A percentile compares a stretch with the other conserved stretches of the same genome.
Evolutionary conservation across 2,113 vertebrate genomes (phyloP).

Genomic region (Mustela lutreola): DNA sequence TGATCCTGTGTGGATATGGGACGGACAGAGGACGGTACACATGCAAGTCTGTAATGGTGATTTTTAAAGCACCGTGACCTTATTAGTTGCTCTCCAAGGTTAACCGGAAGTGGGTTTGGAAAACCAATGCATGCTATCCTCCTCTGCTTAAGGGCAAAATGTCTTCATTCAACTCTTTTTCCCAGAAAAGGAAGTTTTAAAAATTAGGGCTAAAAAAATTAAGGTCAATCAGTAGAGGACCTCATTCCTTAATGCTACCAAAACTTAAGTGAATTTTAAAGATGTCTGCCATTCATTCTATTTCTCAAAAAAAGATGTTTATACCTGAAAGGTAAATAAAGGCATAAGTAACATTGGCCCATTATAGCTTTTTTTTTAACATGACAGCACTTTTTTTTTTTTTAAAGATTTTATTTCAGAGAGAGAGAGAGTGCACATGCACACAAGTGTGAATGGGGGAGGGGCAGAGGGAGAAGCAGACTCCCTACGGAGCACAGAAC

Average conservation of each 20-base stretch:
- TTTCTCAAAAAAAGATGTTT: not conserved
- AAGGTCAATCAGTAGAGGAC: not conserved
- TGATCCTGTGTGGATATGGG: not conserved
- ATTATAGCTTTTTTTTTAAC: not conserved
- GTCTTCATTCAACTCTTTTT: not conserved
- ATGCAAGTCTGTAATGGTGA: accelerated
- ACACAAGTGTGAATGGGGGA: not conserved
- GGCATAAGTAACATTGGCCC: not conserved
- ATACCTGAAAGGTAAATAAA: not conserved
- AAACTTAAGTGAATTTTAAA: conserved; percentile 4
- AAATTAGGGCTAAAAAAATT: not conserved
- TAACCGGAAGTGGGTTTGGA: accelerated
- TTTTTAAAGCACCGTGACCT: not conserved
- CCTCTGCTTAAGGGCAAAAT: not conserved
- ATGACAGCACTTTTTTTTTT: not conserved
- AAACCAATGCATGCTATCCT: not conserved
- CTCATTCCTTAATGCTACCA: not conserved
- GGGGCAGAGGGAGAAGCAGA: not conserved
- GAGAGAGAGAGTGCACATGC: accelerated
- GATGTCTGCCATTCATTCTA: not conserved
- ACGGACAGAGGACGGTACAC: not conserved
- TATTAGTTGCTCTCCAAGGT: not conserved
- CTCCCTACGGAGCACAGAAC: too few relatives aligned
- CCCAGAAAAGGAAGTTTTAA: not conserved
- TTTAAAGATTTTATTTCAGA: not conserved